Percentiles rank a stretch among this genome's conserved stretches.
phyloP scores from a whole-genome alignment of 2,113 vertebrate species.

The Anguilla rostrata region DNA sequence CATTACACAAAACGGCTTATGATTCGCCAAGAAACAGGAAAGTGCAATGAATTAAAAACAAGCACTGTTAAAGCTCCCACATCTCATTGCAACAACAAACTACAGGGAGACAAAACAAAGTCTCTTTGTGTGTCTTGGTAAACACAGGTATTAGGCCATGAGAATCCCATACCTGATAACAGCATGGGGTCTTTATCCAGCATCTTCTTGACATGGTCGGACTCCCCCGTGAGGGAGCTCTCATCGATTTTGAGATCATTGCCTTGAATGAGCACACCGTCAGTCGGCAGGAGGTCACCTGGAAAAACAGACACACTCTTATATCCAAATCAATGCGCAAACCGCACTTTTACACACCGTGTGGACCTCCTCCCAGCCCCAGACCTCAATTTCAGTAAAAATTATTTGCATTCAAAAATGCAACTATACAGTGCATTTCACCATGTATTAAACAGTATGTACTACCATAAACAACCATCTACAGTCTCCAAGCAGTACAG shows the following conservation, averaged over 20 bases:
- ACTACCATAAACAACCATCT: neutral
- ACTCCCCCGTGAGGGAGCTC: conserved; percentile 97
- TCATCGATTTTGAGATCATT: conserved; percentile 98
- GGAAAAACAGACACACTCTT: conserved; percentile 25
- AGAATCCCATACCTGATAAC: conserved; percentile 79
- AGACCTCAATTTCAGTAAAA: neutral
- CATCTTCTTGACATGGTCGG: conserved; percentile 94
- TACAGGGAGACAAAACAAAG: neutral
- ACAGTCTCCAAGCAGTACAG: neutral
- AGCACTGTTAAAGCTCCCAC: no score
- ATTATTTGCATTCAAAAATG: neutral
- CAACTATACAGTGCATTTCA: neutral
- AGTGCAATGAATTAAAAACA: no score
- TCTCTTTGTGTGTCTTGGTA: neutral
- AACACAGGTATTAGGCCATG: neutral
- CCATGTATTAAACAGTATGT: neutral
- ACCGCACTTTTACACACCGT: neutral
- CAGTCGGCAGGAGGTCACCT: conserved; percentile 96
- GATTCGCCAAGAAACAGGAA: no score
- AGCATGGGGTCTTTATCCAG: conserved; percentile 92
- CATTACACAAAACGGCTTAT: no score
- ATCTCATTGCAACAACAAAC: neutral
- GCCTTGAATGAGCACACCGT: conserved; percentile 94
- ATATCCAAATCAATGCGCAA: neutral
- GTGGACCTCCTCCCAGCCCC: neutral